Evolutionary conservation across 2,797 vertebrate genomes (phyloP), one percentile per base, ranked within the genome.

Genomic region (Clamator glandarius): DNA sequence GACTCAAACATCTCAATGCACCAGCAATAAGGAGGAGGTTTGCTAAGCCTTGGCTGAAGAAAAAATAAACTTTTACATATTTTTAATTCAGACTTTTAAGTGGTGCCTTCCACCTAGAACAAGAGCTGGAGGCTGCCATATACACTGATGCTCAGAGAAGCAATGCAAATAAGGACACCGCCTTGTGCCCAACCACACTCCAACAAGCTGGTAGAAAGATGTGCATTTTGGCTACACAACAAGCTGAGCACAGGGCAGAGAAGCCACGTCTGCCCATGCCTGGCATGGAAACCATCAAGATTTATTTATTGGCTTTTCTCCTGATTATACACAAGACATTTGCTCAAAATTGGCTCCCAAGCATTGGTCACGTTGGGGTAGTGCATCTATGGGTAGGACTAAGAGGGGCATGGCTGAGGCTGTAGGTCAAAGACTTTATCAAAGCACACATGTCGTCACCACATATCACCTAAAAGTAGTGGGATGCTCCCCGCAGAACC

Each of bases 31-130:
- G 80, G 26, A 87, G 7, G 4, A 87, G 33, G 52, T 57, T 28
- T 73, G 84, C 76, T 90, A 96, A 95, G 87, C 72, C 70, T 84
- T 72, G 14, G 67, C 67, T 84, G 36, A 69, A 84, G 77, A 67
- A 48, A 92, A 91, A 93, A 95, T 44, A 86, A 93, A 92, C 73
- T 86, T 55, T 3, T 36, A 64, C 26, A 74, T 42, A 57, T 21
- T 84, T 94, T 92, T 72, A 57, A 80, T 89, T 50, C 54, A 36
- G 42, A 13, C 39, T 36, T 93, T 78, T 74, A 92, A 93, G 79
- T 80, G 46, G 50, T 29, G 6, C 79, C 39, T 96, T 93, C 89
- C 82, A 72, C 64, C 17, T 14, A 20, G 61, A 93, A 84, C 52
- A 86, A 95, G 28, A 66, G 68, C 73, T 84, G 62, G 73, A 87